phyloP scores from a whole-genome alignment of 2,113 vertebrate species.

The Uria lomvia region DNA sequence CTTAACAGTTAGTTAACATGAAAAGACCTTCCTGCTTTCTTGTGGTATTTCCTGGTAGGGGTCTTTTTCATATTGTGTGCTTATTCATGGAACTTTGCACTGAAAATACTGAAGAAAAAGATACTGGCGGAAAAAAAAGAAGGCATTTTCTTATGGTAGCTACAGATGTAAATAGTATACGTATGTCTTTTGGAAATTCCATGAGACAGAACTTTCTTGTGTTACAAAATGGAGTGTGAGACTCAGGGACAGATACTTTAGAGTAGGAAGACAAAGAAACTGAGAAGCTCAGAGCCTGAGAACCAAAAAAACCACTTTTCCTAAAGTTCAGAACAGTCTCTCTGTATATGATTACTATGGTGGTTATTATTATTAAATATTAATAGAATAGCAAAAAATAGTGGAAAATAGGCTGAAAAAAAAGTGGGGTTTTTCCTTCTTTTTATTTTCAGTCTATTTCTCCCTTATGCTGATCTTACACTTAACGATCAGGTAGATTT shows the following conservation, averaged over 20 bases:
- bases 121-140: background rate
- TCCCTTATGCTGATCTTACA: background rate
- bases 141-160: background rate
- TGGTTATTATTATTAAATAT: background rate
- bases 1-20: constrained; percentile 52
- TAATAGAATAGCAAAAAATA: background rate
- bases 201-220: constrained; percentile 6
- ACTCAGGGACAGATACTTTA: background rate
- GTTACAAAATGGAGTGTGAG: constrained; percentile 13
- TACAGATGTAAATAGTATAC: constrained; percentile 49
- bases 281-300: background rate
- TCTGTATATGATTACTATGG: background rate
- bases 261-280: background rate
- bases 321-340: background rate
- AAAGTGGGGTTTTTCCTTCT: accelerated
- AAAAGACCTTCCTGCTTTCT: constrained; percentile 49
- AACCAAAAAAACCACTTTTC: background rate
- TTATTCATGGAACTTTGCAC: constrained; percentile 27
- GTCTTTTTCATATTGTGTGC: constrained; percentile 8
- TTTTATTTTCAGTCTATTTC: background rate
- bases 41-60: constrained; percentile 54
- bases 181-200: constrained; percentile 21
- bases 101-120: background rate
- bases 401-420: background rate
- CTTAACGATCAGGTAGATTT: background rate